phyloP scores from a whole-genome alignment of 2,888 invertebrate species.

The Unio pictorum region DNA sequence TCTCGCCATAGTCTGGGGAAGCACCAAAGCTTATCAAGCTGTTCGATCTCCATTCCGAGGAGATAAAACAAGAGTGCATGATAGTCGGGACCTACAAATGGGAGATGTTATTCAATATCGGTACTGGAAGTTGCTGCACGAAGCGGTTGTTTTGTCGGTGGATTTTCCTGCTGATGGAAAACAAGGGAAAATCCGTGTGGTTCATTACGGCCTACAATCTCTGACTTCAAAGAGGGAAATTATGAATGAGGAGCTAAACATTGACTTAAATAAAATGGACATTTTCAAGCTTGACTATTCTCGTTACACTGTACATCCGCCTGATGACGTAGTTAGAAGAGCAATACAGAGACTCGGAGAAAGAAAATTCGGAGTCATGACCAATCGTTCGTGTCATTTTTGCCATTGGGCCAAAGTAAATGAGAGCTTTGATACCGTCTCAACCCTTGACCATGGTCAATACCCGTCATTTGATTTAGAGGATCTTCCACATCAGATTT shows the following conservation, averaged over 20 bases:
- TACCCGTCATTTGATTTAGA: not conserved
- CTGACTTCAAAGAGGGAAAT: slow-evolving; percentile 10
- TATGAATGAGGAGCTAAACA: slow-evolving; percentile 7
- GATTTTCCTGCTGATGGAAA: not conserved
- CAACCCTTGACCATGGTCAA: not conserved
- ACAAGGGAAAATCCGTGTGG: slow-evolving; percentile 7
- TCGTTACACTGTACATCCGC: slow-evolving; percentile 2
- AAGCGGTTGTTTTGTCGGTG: slow-evolving; percentile 12
- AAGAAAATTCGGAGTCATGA: slow-evolving; percentile 12
- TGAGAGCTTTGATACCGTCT: not conserved
- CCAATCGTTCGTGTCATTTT: slow-evolving; percentile 21
- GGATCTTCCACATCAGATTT: too few species aligned
- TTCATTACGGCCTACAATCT: slow-evolving; percentile 10
- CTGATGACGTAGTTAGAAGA: slow-evolving; percentile 16
- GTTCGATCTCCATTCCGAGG: slow-evolving; percentile 17
- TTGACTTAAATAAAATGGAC: slow-evolving; percentile 7
- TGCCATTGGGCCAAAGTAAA: slow-evolving; percentile 26
- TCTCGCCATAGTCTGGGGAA: slow-evolving; percentile 2
- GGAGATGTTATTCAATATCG: slow-evolving; percentile 17
- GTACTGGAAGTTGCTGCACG: slow-evolving; percentile 7
- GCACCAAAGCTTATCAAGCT: slow-evolving; percentile 7
- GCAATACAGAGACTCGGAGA: slow-evolving; percentile 20
- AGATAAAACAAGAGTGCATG: slow-evolving; percentile 3
- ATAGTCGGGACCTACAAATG: slow-evolving; percentile 4
- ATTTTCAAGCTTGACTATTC: slow-evolving; percentile 9